phyloP scores from a whole-genome alignment of 2,888 invertebrate genomes.

The Scaptomyza reducta region DNA sequence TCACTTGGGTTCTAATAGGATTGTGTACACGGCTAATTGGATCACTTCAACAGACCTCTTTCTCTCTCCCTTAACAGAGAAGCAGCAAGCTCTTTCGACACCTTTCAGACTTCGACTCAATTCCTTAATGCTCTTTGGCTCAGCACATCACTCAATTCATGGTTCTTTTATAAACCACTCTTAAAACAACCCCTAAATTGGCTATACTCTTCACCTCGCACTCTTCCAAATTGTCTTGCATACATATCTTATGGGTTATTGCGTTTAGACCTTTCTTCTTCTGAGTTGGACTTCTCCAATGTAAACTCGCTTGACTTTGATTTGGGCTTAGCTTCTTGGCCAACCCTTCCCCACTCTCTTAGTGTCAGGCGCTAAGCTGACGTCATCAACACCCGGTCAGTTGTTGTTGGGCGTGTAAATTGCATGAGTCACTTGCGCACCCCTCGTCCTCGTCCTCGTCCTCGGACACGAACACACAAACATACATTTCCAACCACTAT shows the following conservation, averaged over 20 bases:
- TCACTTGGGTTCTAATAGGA: constrained; percentile 27
- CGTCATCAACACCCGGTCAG: constrained; percentile 66
- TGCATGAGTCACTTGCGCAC: constrained; percentile 65
- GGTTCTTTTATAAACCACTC: constrained; percentile 12
- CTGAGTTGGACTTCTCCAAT: constrained; percentile 55
- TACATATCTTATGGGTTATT: constrained; percentile 27
- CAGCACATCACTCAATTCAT: constrained; percentile 52
- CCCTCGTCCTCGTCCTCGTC: constrained; percentile 7
- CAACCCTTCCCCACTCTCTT: not conserved
- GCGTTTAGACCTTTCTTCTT: constrained; percentile 3
- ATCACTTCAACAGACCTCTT: constrained; percentile 48
- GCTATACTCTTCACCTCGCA: not conserved
- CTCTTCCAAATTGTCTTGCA: constrained; percentile 17
- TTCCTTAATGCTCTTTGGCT: constrained; percentile 50
- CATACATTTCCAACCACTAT: constrained; percentile 61
- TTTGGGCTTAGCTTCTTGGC: constrained; percentile 53
- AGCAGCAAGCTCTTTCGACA: constrained; percentile 19
- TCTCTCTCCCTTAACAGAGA: constrained; percentile 10
- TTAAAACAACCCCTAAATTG: constrained; percentile 37
- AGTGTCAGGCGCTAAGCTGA: constrained; percentile 50
- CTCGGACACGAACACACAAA: constrained; percentile 9
- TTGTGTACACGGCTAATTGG: constrained; percentile 60
- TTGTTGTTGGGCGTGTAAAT: constrained; percentile 40
- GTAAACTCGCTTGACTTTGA: constrained; percentile 69
- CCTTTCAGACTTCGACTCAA: constrained; percentile 35